Evolutionary conservation across 1,140 invertebrate genomes (phyloP), one percentile per base, ranked within the genome.

Genomic region (Drosophila equinoxialis): DNA sequence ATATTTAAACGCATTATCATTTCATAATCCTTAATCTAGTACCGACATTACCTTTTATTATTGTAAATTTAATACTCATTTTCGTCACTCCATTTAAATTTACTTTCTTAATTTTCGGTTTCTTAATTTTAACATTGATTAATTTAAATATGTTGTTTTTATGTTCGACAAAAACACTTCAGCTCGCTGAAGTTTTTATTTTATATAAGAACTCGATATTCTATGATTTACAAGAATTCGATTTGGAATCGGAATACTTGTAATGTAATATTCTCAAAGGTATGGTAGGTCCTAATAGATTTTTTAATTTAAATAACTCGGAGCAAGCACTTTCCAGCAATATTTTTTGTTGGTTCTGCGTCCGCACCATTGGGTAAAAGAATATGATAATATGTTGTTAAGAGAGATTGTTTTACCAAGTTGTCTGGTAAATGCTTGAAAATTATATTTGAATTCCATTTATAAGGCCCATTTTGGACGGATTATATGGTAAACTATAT

Each of bases 111-210:
- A 23, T 23, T 51, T 51, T 20, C 17, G 4, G 8, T 51, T 51
- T n/a, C 13, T 2, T 23, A 10, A 23, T 51, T 23, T 51, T 51
- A 8, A 51, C 45, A 51, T 30, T 30, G 3, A 10, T 20, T 48
- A 2, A 51, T 11, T 23, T 51, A 51, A 48, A 51, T 13, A 13
- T 39, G 45, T 51, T 51, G 45, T 51, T 51, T 51, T 51, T 51
- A 51, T 51, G 17, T 51, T 51, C 45, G 45, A 51, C 20, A 3
- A 23, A 20, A 20, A 20, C 20, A 51, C 45, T 51, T 51, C 20
- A 20, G 45, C 45, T 2, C 17, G 17, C 45, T 51, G 45, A 51
- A 51, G 45, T 51, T 23, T 23, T 23, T 11, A 51, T 23, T 4
- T 11, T 0, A 17, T 51, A 1, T 17, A 3, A 23, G 8, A 23